Evolutionary conservation across 2,888 invertebrate genomes (phyloP).

Genomic region (Sycophila texana): DNA sequence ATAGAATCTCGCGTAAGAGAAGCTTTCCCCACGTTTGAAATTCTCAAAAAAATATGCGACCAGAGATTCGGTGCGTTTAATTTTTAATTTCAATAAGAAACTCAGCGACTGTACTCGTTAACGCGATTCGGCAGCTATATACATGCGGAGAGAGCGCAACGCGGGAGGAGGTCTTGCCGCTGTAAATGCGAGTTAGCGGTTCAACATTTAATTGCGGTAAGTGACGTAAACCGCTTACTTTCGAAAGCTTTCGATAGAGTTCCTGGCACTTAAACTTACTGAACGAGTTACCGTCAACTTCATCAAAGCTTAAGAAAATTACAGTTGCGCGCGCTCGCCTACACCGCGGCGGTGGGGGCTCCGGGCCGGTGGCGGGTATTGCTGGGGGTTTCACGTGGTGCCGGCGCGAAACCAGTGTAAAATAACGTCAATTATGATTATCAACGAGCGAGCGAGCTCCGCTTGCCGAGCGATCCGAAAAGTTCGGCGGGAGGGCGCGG

Average conservation of each 20-base stretch:
- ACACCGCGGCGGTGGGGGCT: neutral
- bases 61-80: no score
- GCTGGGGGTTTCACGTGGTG: slow-evolving; percentile 6
- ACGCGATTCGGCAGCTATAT: no score
- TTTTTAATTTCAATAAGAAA: no score
- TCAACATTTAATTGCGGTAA: slow-evolving; percentile 48
- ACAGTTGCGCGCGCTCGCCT: slow-evolving; percentile 17
- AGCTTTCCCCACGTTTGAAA: no score
- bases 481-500: no score
- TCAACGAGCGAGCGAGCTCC: neutral
- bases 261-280: slow-evolving; percentile 48
- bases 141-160: no score
- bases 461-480: neutral
- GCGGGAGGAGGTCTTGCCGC: neutral
- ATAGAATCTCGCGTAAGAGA: no score
- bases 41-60: no score
- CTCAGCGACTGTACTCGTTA: no score
- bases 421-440: slow-evolving; percentile 15
- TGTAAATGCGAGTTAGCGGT: slow-evolving; percentile 40
- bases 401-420: slow-evolving; percentile 2
- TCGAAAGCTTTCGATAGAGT: slow-evolving; percentile 47
- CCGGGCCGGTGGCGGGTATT: slow-evolving; percentile 24
- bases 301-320: slow-evolving; percentile 50
- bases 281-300: slow-evolving; percentile 45
- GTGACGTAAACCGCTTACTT: slow-evolving; percentile 51